Conservation (phyloP, 2,113 vertebrate species). For the Eolophus roseicapilla region DNA sequence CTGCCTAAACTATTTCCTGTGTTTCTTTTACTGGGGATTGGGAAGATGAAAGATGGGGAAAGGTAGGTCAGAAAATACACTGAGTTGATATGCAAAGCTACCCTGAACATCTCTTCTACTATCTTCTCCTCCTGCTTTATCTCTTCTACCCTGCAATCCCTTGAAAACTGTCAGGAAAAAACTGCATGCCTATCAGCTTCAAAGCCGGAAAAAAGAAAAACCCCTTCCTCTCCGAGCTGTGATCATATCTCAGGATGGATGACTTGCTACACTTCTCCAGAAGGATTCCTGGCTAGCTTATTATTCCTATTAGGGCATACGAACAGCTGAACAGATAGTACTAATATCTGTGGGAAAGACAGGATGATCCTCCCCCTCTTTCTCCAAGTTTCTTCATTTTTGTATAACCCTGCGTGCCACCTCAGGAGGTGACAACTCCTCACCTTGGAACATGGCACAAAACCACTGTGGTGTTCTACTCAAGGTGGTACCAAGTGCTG, state of each 20-base stretch:
- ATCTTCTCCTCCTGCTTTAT: background rate
- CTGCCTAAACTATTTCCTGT: background rate
- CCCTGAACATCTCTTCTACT: background rate
- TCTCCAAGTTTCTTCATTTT: background rate
- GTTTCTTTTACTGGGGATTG: background rate
- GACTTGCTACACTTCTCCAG: background rate
- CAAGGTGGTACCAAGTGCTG: background rate
- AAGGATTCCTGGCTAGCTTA: background rate
- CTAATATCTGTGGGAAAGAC: background rate
- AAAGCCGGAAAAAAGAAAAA: background rate
- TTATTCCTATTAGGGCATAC: background rate
- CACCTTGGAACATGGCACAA: background rate
- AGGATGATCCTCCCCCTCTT: background rate
- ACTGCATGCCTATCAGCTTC: background rate
- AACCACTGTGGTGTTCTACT: background rate
- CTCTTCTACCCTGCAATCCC: background rate
- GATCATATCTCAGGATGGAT: background rate
- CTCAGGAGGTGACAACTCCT: background rate
- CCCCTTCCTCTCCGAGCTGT: background rate
- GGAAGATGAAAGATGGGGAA: background rate
- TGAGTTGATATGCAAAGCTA: background rate
- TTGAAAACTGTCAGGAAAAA: background rate
- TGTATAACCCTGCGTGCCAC: background rate
- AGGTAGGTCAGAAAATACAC: background rate
- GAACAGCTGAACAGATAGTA: background rate